Evolutionary conservation across 2,888 invertebrate genomes (phyloP).

Genomic region (Autographa gamma): DNA sequence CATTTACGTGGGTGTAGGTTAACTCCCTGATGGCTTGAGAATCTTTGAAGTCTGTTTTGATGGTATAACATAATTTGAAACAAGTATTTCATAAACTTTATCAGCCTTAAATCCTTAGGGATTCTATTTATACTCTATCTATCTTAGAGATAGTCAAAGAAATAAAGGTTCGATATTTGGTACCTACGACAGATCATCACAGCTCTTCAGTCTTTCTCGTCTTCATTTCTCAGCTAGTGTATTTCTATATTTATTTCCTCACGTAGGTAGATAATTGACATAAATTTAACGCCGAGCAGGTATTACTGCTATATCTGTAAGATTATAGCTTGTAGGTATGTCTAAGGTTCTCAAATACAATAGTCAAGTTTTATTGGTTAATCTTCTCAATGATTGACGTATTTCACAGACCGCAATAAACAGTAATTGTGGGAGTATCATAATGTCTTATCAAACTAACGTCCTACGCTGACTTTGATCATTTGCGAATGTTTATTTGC

Average conservation of each 20-base stretch:
- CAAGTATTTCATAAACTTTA: slow-evolving; percentile 4
- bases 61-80: background rate
- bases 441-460: slow-evolving; percentile 4
- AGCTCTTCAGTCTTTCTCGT: no score
- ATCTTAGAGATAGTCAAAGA: background rate
- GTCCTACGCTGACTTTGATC: background rate
- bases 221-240: background rate
- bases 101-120: background rate
- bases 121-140: no score
- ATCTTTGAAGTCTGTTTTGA: slow-evolving; percentile 4
- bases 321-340: background rate
- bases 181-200: no score
- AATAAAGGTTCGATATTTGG: no score
- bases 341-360: background rate
- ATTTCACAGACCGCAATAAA: slow-evolving; percentile 1
- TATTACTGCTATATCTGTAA: background rate
- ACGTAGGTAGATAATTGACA: background rate
- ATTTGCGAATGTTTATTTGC: slow-evolving; percentile 1
- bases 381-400: background rate
- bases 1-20: background rate
- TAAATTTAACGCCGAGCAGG: background rate
- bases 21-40: background rate
- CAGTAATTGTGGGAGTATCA: slow-evolving; percentile 1
- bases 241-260: background rate
- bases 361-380: background rate